Evolutionary conservation across 1,140 invertebrate genomes (phyloP), one percentile per base, ranked within the genome.

Genomic region (Drosophila serrata): DNA sequence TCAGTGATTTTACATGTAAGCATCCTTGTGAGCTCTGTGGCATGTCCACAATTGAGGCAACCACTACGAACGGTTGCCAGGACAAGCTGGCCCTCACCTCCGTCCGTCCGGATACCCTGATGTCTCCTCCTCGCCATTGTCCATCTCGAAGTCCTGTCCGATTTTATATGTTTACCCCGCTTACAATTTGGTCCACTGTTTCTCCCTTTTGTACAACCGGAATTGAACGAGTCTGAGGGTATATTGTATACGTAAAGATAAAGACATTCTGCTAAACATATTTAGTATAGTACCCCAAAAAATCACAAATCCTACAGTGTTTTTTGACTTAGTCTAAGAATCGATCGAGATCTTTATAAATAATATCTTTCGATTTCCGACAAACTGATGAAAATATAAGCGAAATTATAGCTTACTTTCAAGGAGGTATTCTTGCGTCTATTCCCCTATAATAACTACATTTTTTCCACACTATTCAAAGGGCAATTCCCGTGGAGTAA

Each of bases 1-100:
- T 84, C 77, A 81, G 73, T 90, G 84, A 88, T 88, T 88, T 88
- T 88, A 88, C 84, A 88, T 88, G 84, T 88, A 90, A 88, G 85
- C 85, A 88, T 90, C 81, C 84, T 88, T 69, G 77, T 78, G 84
- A 90, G 85, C 77, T 77, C 74, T 90, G 85, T 78, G 84, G 85
- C 84, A 88, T 88, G 85, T 88, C 84, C 85, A 82, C 84, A 88
- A 84, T 88, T 84, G 84, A 90, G 46, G 81, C 85, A 85, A 46
- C 77, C 53, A 74, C 59, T 64, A 39, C 75, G 59, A 80, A 17
- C 48, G 35, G 49, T 63, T 56, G 51, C 48, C 70, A 59, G 69
- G 45, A 60, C 55, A 31, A 59, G 45, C 63, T 43, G 51, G 55
- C 73, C 73, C 40, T 39, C 33, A 29, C 56, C 56, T 58, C 56